Base-by-base conservation (phyloP, 2,797 vertebrate genomes). In the Aeoliscus strigatus region DNA sequence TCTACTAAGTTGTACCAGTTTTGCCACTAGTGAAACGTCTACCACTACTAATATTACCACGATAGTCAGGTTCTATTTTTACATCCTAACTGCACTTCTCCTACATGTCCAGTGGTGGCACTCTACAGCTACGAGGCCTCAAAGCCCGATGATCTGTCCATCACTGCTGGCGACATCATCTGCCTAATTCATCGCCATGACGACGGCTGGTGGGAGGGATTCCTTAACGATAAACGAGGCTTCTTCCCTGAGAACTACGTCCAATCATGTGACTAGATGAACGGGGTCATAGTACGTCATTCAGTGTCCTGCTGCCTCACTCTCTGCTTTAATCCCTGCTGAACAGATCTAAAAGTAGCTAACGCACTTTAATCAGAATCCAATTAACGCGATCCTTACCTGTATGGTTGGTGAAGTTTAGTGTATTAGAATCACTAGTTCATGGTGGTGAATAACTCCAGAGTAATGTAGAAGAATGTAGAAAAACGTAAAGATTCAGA, bases 211-310 rank as follows among this genome's bases (percentile, higher is more conserved):
- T 90, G 59, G 6, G 67, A 88, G 64, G 88, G 88, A 0, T 2
- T 77, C 15, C 45, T 80, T 17, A 43, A 73, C 0, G 74, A 82
- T 1, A 66, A 57, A 4, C 44, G 38, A 4, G 87, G 88, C 1
- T 88, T 66, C 69, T 90, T 90, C 58, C 88, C 88, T 1, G 49
- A 67, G 24, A 89, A 81, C 66, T 87, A 87, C 1, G 80, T 90
- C n/a, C 53, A 80, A 12, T 47, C 69, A 1, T 61, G 16, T 14
- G 53, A 12, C 36, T 82, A 71, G 47, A 29, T 5, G 1, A 9
- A 58, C 38, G 18, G 2, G 29, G 14, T 8, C 14, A 21, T 21
- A 13, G 8, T 3, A 14, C 14, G 29, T 30, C 29, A 29, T 29
- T 30, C 4, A 7, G 12, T 30, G 13, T 17, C 9, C 30, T 29